Evolutionary conservation across 2,797 vertebrate genomes (phyloP).

Genomic region (Phataginus tricuspis): DNA sequence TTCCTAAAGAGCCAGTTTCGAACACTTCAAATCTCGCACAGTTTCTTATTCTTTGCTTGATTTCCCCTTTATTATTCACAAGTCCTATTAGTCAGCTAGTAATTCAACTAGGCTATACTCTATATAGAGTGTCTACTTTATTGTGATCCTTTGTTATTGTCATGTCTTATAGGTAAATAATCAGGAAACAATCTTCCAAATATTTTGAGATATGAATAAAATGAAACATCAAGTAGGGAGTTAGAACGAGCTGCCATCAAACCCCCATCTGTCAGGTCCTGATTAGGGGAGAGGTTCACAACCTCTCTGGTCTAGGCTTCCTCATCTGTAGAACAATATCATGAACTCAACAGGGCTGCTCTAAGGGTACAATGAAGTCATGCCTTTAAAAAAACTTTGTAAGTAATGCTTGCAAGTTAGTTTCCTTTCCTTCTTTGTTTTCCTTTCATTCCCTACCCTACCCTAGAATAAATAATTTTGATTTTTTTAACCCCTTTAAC

Average conservation of each 20-base stretch:
- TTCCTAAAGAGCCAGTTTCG: neutral
- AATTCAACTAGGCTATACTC: no score
- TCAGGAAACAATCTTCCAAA: neutral
- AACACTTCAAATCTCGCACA: neutral
- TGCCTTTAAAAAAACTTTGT: neutral
- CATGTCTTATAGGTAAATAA: neutral
- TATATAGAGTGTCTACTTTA: neutral
- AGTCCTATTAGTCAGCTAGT: neutral
- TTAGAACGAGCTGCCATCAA: neutral
- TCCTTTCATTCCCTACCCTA: neutral
- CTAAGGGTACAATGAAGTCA: neutral
- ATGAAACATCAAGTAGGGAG: neutral
- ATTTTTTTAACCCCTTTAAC: constrained; percentile 3
- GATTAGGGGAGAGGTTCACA: neutral
- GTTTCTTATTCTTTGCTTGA: neutral
- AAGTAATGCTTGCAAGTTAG: neutral
- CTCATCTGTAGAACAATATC: neutral
- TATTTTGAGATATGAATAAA: neutral
- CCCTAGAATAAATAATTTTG: neutral
- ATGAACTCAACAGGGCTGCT: neutral
- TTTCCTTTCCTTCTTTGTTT: neutral
- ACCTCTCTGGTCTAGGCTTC: neutral
- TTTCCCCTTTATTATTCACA: neutral
- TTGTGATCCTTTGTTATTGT: neutral
- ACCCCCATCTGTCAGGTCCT: neutral